phyloP scores from a whole-genome alignment of 2,113 vertebrate species.

The Chaenocephalus aceratus region DNA sequence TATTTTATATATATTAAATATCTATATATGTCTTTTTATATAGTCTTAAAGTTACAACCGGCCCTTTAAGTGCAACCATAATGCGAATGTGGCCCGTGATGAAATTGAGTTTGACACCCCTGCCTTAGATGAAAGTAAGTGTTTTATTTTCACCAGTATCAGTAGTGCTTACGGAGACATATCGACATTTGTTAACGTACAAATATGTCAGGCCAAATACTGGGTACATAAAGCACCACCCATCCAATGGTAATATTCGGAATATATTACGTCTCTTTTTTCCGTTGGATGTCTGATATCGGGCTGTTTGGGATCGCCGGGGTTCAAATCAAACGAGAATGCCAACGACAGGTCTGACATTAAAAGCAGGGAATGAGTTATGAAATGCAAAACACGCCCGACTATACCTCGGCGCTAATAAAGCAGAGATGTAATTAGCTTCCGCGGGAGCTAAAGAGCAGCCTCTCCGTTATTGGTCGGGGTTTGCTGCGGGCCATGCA shows the following conservation, averaged over 20 bases:
- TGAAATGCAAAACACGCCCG: slow-evolving; percentile 73
- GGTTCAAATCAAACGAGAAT: slow-evolving; percentile 66
- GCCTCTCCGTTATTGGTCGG: slow-evolving; percentile 73
- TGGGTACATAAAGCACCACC: slow-evolving; percentile 1
- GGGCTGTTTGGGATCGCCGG: slow-evolving; percentile 29
- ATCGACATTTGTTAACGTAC: not conserved
- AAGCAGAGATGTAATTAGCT: slow-evolving; percentile 79
- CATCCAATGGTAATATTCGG: slow-evolving; percentile 7
- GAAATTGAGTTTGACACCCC: no score
- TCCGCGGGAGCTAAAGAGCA: slow-evolving; percentile 65
- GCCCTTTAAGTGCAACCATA: no score
- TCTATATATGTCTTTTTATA: no score
- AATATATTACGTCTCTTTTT: slow-evolving; percentile 19
- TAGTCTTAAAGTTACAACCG: no score
- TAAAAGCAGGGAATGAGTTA: slow-evolving; percentile 76
- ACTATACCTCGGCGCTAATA: slow-evolving; percentile 72
- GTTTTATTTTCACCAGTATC: not conserved
- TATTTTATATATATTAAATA: no score
- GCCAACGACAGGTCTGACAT: slow-evolving; percentile 72
- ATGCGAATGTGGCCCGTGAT: no score
- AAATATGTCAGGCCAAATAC: not conserved
- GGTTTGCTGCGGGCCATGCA: slow-evolving; percentile 65
- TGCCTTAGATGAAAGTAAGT: not conserved
- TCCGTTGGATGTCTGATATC: slow-evolving; percentile 45
- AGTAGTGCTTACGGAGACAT: not conserved